These are phyloP conservation scores for Sciurus niger DNA, from an alignment of 2,113 vertebrate species.

Conservation along the genomic window DNA sequence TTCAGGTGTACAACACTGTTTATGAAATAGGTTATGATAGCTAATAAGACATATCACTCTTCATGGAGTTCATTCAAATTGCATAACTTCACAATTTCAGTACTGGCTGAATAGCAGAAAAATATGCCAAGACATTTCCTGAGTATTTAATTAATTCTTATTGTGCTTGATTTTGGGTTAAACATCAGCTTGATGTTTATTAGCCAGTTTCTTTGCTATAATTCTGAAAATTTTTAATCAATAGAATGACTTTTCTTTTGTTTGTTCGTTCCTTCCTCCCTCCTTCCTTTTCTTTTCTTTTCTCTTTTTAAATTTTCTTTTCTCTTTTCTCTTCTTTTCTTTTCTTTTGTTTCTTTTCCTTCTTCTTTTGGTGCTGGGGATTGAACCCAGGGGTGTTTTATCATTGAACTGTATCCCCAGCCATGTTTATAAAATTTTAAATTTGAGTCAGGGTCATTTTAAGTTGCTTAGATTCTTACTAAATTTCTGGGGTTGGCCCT, in stretches of 20 bases:
- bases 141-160: not conserved
- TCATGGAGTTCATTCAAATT: not conserved
- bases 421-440: not conserved
- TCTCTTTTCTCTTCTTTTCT: too few species aligned
- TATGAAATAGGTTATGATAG: not conserved
- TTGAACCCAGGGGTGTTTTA: not conserved
- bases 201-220: not conserved
- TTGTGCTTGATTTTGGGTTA: not conserved
- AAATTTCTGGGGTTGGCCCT: not conserved
- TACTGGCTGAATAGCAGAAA: not conserved
- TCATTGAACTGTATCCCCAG: not conserved
- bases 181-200: constrained; percentile 25
- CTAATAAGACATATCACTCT: not conserved
- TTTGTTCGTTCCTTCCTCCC: too few species aligned
- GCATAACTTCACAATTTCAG: not conserved
- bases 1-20: not conserved
- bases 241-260: not conserved
- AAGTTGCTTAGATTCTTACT: not conserved
- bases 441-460: not conserved
- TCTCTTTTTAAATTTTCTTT: not conserved
- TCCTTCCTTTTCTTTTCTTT: too few species aligned
- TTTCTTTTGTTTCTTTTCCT: too few species aligned
- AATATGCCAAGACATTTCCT: constrained; percentile 12
- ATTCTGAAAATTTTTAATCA: not conserved
- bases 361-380: not conserved